These are phyloP conservation scores for Leptatherina wallacei DNA, from an alignment of 2,797 vertebrate species.

Conservation along the genomic window DNA sequence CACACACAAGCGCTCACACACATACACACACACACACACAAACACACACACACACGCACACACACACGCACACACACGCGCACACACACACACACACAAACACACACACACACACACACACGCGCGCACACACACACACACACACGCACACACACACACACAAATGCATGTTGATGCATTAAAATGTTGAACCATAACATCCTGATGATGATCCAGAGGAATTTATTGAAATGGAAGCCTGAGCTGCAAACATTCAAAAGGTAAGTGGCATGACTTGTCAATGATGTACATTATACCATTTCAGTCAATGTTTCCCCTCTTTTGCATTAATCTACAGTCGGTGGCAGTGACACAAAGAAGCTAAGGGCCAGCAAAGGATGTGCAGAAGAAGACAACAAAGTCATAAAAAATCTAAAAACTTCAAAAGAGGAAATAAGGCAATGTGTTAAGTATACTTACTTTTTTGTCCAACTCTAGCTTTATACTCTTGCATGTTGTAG, in stretches of 20 bases:
- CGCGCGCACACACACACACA: too few relatives aligned
- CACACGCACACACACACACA: too few relatives aligned
- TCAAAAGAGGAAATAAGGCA: background rate
- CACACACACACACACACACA: too few relatives aligned
- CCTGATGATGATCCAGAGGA: constrained; percentile 55
- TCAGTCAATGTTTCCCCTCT: background rate
- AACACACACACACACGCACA: too few relatives aligned
- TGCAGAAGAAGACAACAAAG: background rate
- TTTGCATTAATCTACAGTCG: background rate
- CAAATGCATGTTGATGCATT: constrained; percentile 1
- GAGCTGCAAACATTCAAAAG: constrained; percentile 45
- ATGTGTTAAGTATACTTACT: background rate
- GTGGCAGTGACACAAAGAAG: background rate
- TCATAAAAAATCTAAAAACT: background rate
- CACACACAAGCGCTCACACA: too few relatives aligned
- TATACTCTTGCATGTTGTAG: background rate
- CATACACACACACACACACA: too few relatives aligned
- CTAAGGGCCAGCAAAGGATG: background rate
- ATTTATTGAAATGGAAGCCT: constrained; percentile 48
- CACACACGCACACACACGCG: too few relatives aligned
- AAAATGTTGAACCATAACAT: too few relatives aligned
- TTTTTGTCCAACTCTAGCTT: too few relatives aligned
- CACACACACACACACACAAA: too few relatives aligned
- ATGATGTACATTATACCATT: too few relatives aligned
- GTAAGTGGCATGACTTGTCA: constrained; percentile 50